phyloP scores from a whole-genome alignment of 2,888 invertebrate species.

The Polymixis lichenea region DNA sequence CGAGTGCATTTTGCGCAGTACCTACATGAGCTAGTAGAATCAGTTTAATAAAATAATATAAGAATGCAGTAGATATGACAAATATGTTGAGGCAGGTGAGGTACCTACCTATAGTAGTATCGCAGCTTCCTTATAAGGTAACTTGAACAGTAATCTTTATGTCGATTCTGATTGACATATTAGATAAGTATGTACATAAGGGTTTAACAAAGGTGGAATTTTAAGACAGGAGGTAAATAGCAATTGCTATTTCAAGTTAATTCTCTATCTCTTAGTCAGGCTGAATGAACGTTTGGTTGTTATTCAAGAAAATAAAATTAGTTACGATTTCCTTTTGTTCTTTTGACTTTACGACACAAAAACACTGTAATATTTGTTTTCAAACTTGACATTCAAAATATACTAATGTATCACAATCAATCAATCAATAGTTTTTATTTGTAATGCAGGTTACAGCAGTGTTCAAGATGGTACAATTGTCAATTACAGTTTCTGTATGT shows the following conservation, averaged over 20 bases:
- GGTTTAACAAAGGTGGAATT: background rate
- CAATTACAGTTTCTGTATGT: too few species aligned
- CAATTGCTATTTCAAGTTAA: background rate
- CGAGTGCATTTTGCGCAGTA: background rate
- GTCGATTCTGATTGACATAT: background rate
- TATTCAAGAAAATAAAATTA: background rate
- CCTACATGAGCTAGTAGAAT: background rate
- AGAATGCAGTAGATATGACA: background rate
- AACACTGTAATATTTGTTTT: constrained; percentile 6
- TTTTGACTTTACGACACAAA: background rate
- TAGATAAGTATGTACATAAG: background rate
- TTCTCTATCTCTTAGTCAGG: background rate
- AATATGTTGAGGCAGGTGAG: background rate
- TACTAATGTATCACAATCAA: background rate
- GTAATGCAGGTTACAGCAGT: too few species aligned
- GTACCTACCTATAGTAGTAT: background rate
- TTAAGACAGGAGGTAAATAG: background rate
- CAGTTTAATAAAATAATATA: background rate
- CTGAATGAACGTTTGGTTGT: too few species aligned
- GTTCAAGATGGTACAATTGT: too few species aligned
- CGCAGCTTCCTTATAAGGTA: background rate
- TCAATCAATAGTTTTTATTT: too few species aligned
- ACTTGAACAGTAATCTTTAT: background rate
- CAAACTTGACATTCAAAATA: constrained; percentile 17
- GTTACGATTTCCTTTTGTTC: background rate